Evolutionary conservation across 2,797 vertebrate genomes (phyloP), one percentile per base, ranked within the genome.

Genomic region (Tolypeutes matacus): DNA sequence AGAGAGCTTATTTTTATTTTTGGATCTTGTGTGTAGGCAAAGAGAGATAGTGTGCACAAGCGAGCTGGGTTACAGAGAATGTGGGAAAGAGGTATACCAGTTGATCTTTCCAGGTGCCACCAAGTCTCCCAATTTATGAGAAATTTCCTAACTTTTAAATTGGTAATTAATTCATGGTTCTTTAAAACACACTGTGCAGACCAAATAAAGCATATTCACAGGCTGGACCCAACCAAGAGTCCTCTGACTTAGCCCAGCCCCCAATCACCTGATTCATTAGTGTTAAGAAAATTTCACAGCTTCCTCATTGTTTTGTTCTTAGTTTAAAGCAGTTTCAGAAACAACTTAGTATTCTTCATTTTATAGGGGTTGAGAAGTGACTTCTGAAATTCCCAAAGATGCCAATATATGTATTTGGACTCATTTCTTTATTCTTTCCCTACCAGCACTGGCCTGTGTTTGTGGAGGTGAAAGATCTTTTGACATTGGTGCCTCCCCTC

Each of bases 381-480:
- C 51, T 65, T 49, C 51, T 2, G 4, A 25, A 89, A 20, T 51
- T 53, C 62, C n/a, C 11, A 29, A 27, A 34, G 46, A 39, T 53
- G 23, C 17, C 36, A 14, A 6, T 29, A 1, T 11, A 2, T 21
- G 5, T n/a, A 9, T 36, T 1, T 58, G 80, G 10, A n/a, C 49
- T 94, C 34, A 93, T 0, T 0, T 85, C 67, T 91, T 76, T 94
- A 17, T 76, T 97, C 92, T 88, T 81, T 97, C 67, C 84, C 78
- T 91, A 85, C 31, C 98, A 99, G 99, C 99, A 99, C 98, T 99
- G 99, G 99, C 98, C 98, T 1, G 99, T 99, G 92, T 99, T 99
- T 97, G 98, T 92, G 93, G 98, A 98, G 69, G 98, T 99, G 60
- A 98, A 99, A 0, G 99, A 99, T 95, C 98, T 99, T 77, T 98